Evolutionary conservation across 1,140 invertebrate species (phyloP), one percentile per base, ranked within the genome.

Genomic region (Eupeodes corollae): DNA sequence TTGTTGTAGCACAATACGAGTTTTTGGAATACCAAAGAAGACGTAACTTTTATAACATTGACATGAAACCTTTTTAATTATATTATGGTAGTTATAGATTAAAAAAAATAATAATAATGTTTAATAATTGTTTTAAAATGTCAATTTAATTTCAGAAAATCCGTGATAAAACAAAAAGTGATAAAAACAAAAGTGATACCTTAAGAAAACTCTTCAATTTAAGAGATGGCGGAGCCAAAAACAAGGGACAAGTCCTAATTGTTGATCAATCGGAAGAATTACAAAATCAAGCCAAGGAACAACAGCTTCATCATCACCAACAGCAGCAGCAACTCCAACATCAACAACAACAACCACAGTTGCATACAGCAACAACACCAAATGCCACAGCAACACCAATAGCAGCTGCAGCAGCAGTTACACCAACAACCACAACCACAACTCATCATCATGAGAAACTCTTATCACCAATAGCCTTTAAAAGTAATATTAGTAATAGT

Each of bases 181-280:
- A 84, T 57, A 82, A 82, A 52, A 85, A 84, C 59, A 86, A 85
- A 61, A 82, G 71, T 51, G 77, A 77, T 49, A 83, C 81, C 0
- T 56, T 85, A 21, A 68, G 78, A 3, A 82, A 79, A 53, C 60
- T 86, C 12, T 85, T 84, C 57, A 77, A 77, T 51, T 76, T 73
- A 16, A 75, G 73, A 11, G 76, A 76, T 47, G 74, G 74, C 12
- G 75, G 74, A 6, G 72, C 71, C 10, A 61, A 77, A 71, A 60
- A 75, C 61, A 54, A 75, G 64, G 47, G 77, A 58, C 63, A 64
- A 44, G 65, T 68, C 12, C 50, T 67, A 5, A 63, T 68, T 6
- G 56, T 67, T 8, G 65, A 66, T 16, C 62, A 63, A 21, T 61
- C 63, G 14, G 61, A 64, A 46, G 63, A 64, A 26, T 14, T 37